Evolutionary conservation across 2,888 invertebrate genomes (phyloP).

Genomic region (Odontothrips loti): DNA sequence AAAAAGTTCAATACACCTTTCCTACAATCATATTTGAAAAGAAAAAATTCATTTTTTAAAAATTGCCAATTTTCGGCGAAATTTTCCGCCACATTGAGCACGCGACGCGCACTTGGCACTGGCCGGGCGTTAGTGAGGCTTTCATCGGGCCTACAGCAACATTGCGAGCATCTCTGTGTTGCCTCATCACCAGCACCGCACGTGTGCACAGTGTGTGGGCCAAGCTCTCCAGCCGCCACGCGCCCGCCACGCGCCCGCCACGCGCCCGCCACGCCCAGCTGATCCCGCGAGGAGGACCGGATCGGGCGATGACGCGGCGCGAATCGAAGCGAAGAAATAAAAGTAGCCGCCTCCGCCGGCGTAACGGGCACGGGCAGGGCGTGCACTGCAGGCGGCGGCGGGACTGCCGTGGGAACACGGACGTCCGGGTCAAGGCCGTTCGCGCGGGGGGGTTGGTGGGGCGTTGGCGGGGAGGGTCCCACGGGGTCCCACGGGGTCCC

Average conservation of each 20-base stretch:
- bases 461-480: neutral
- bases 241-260: too few relatives aligned
- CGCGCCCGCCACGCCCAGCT: too few relatives aligned
- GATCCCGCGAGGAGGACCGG: neutral
- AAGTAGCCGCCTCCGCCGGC: neutral
- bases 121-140: neutral
- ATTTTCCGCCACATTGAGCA: too few relatives aligned
- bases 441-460: neutral
- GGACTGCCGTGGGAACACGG: neutral
- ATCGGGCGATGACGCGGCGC: neutral
- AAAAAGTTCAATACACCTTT: too few relatives aligned
- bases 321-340: too few relatives aligned
- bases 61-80: too few relatives aligned
- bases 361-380: neutral
- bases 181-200: too few relatives aligned
- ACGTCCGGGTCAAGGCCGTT: neutral
- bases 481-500: neutral
- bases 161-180: too few relatives aligned
- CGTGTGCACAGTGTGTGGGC: neutral
- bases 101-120: too few relatives aligned
- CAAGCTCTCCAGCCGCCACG: neutral
- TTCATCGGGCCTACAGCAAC: neutral
- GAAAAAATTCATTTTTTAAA: too few relatives aligned
- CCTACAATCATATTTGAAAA: too few relatives aligned
- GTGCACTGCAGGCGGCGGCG: neutral